phyloP scores from a whole-genome alignment of 2,888 invertebrate species.

The Noctua janthina region DNA sequence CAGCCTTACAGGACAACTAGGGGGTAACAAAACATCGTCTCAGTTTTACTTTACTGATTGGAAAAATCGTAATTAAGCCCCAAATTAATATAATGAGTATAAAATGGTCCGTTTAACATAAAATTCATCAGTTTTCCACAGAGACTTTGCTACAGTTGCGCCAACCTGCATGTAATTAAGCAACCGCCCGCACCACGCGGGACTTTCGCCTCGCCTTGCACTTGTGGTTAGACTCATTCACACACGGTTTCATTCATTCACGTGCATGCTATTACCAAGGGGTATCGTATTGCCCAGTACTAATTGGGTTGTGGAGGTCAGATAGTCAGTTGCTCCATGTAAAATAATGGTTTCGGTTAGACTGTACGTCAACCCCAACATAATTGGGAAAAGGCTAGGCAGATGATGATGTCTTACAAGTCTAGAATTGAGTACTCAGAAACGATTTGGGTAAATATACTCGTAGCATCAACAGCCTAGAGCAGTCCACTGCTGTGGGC shows the following conservation, averaged over 20 bases:
- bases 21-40: too few relatives aligned
- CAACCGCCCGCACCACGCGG: slow-evolving; percentile 3
- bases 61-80: neutral
- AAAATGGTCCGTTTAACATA: neutral
- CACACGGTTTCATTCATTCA: neutral
- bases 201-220: slow-evolving; percentile 35
- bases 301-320: neutral
- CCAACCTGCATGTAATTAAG: slow-evolving; percentile 30
- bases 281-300: neutral
- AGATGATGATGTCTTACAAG: neutral
- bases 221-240: slow-evolving; percentile 22
- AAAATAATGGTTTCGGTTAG: neutral
- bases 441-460: neutral
- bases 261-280: neutral
- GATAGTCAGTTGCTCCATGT: neutral
- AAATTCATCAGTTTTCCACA: slow-evolving; percentile 7
- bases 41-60: too few relatives aligned
- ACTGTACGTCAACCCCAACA: too few relatives aligned
- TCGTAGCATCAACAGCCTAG: too few relatives aligned
- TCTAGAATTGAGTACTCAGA: neutral
- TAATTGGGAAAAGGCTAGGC: neutral
- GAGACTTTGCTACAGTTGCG: slow-evolving; percentile 15
- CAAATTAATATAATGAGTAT: neutral
- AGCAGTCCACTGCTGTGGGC: neutral
- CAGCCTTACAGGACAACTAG: too few relatives aligned